Percentiles rank a stretch among this genome's conserved stretches.
These are phyloP conservation scores for Eulimnadia texana DNA, from an alignment of 1,140 invertebrate species.

Conservation along the genomic window DNA sequence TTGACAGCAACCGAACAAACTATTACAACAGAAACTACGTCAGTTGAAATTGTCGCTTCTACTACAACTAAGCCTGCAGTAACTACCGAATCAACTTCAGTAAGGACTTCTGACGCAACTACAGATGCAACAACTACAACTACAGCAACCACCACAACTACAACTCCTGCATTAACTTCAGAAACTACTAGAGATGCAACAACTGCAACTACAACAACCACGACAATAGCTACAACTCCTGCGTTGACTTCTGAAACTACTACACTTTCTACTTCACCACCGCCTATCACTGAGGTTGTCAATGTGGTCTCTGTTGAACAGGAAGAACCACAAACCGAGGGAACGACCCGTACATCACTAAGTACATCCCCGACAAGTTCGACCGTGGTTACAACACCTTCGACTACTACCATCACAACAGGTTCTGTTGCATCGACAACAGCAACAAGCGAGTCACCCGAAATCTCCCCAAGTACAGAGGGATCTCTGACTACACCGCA, in stretches of 20 bases:
- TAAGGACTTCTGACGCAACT: no score
- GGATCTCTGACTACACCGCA: not conserved
- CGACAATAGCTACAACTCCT: not conserved
- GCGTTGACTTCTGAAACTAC: not conserved
- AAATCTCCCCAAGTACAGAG: not conserved
- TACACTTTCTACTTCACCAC: not conserved
- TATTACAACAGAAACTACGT: not conserved
- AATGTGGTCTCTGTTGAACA: no score
- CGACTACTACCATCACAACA: not conserved
- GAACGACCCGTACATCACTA: no score
- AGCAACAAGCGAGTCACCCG: no score
- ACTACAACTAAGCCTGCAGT: no score
- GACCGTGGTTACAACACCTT: no score
- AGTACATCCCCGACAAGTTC: no score
- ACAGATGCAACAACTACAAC: not conserved
- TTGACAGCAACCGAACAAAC: no score
- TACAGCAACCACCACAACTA: not conserved
- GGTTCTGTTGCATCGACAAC: not conserved
- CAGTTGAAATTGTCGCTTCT: not conserved
- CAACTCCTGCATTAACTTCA: not conserved
- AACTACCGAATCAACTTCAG: no score
- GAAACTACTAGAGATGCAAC: not conserved
- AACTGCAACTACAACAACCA: not conserved
- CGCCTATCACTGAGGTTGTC: no score
- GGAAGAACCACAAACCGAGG: no score